These are phyloP conservation scores for Drosophila stalkeri DNA, from an alignment of 2,888 invertebrate genomes.

Conservation along the genomic window DNA sequence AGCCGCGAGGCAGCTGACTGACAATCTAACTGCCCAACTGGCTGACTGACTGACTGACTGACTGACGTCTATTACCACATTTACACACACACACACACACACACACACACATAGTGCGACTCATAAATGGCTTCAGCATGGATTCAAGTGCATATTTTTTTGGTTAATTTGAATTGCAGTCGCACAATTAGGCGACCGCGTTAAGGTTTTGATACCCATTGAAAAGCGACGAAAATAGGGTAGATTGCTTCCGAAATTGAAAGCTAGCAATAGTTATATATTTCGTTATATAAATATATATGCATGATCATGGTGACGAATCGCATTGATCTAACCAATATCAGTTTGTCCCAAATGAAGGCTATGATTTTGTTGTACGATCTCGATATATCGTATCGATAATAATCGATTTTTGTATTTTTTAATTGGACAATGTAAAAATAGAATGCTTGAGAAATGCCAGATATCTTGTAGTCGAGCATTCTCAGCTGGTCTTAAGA, in stretches of 20 bases:
- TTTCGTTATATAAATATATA: too few relatives aligned
- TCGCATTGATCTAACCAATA: too few relatives aligned
- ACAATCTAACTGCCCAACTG: slow-evolving; percentile 60
- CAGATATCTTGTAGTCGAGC: background rate
- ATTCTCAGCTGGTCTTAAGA: background rate
- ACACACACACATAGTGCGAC: background rate
- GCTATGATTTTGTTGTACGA: too few relatives aligned
- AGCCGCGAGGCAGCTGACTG: slow-evolving; percentile 49
- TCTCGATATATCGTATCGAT: too few relatives aligned
- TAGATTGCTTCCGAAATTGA: background rate
- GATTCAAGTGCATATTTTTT: slow-evolving; percentile 59
- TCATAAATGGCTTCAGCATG: slow-evolving; percentile 33
- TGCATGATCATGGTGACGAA: too few relatives aligned
- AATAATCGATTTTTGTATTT: too few relatives aligned
- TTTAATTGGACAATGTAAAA: too few relatives aligned
- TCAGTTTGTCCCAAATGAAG: too few relatives aligned
- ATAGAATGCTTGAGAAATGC: background rate
- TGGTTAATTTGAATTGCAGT: slow-evolving; percentile 57
- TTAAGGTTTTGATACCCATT: slow-evolving; percentile 1
- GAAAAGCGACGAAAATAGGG: background rate
- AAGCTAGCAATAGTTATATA: background rate
- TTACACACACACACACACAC: slow-evolving; percentile 32
- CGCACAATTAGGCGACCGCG: slow-evolving; percentile 48
- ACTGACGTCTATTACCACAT: slow-evolving; percentile 62
- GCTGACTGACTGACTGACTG: slow-evolving; percentile 53